Evolutionary conservation across 2,797 vertebrate species (phyloP), one percentile per base, ranked within the genome.

Genomic region (Choloepus didactylus): DNA sequence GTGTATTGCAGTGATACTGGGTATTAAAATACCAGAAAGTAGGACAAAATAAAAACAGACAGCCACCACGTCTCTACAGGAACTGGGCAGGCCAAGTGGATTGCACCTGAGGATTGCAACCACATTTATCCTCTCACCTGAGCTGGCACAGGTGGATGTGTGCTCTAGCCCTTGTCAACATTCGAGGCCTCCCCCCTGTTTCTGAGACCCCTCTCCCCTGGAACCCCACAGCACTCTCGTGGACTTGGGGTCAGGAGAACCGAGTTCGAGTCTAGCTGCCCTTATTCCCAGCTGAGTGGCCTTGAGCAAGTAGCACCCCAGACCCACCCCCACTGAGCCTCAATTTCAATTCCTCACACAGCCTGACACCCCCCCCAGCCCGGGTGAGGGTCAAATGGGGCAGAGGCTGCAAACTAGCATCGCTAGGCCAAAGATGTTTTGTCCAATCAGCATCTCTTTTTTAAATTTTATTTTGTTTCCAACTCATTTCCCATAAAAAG

Each of bases 1-100:
- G 89, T 85, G 67, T 60, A 62, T 44, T 35, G 15, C 79, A 88
- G 15, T 66, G 76, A 60, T 59, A 35, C 81, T 46, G 31, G 23
- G 51, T 70, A 69, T 41, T n/a, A 82, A 83, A 75, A 86, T 4
- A n/a, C 27, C 60, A 88, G 87, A 89, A 91, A 91, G 51, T 66
- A 73, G 49, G 51, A 51, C 60, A 56, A 56, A 94, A 56, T 27
- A 5, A 66, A 66, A 93, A 38, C 60, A 64, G 21, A 5, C 7
- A 62, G 38, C 19, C 3, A 6, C 10, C 35, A 27, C 3, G 0
- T 44, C 35, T 73, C 76, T 27, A 0, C 4, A 51, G 31, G 18
- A 85, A 54, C 49, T 8, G 0, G 0, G 31, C 8, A 4, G 69
- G 19, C 16, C 44, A 25, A 14, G 35, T 6, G 29, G 25, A 60